A percentile compares a stretch with the other conserved stretches of the same genome.
These are phyloP conservation scores for Chelonus insularis DNA, from an alignment of 1,140 invertebrate species.

Conservation along the genomic window DNA sequence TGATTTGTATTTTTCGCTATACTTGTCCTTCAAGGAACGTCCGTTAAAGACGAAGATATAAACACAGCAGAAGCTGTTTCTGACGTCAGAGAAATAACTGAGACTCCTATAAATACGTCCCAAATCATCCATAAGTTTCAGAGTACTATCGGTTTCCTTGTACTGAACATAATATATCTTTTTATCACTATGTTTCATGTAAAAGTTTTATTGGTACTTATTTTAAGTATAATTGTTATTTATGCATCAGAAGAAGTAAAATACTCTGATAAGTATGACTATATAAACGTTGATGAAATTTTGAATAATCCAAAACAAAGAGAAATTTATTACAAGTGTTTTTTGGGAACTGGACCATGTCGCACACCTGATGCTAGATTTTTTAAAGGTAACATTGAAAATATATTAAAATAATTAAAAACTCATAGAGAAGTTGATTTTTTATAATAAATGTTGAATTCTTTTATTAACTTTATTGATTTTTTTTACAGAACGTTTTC, in stretches of 20 bases:
- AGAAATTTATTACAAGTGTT: conserved; percentile 31
- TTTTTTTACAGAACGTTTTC: conserved; percentile 17
- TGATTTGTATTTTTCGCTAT: too few species aligned
- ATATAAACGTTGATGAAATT: conserved; percentile 31
- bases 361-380: conserved; percentile 32
- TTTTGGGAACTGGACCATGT: conserved; percentile 25
- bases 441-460: too few species aligned
- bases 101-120: neutral
- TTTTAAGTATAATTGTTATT: too few species aligned
- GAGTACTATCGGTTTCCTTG: too few species aligned
- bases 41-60: neutral
- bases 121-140: neutral
- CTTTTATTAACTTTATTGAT: conserved; percentile 8
- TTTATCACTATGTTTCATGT: too few species aligned
- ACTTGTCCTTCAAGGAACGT: neutral
- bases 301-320: conserved; percentile 25
- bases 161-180: too few species aligned
- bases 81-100: neutral
- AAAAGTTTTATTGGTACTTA: too few species aligned
- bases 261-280: conserved; percentile 34
- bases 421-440: too few species aligned
- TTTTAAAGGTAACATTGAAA: conserved; percentile 30
- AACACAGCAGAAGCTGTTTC: neutral
- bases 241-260: too few species aligned
- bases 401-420: neutral